Conservation (phyloP, 2,888 invertebrate genomes). For the Timandra comae region DNA sequence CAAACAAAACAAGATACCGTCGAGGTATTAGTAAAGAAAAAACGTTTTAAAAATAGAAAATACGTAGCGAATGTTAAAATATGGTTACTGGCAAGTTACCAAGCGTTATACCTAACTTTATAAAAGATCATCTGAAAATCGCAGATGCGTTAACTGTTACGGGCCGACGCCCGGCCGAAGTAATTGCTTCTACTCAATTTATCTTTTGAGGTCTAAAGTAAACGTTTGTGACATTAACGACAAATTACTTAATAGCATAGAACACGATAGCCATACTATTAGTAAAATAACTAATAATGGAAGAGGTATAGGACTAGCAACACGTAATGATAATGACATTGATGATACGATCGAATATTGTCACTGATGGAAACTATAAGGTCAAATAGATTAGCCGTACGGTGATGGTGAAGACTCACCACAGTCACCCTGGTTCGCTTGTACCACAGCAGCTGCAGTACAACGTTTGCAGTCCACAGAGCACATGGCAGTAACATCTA, state of each 20-base stretch:
- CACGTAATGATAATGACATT: slow-evolving; percentile 23
- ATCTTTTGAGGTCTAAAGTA: no score
- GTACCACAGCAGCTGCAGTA: slow-evolving; percentile 53
- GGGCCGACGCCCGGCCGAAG: not conserved
- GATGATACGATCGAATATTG: slow-evolving; percentile 14
- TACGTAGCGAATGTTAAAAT: slow-evolving; percentile 20
- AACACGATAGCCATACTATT: slow-evolving; percentile 9
- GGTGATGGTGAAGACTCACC: slow-evolving; percentile 48
- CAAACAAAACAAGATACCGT: no score
- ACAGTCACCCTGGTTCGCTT: slow-evolving; percentile 46
- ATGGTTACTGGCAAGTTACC: slow-evolving; percentile 34
- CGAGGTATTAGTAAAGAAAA: slow-evolving; percentile 3
- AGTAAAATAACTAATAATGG: slow-evolving; percentile 9
- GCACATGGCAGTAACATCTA: slow-evolving; percentile 52
- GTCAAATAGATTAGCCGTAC: slow-evolving; percentile 12
- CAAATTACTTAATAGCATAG: slow-evolving; percentile 1
- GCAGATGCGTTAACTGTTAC: slow-evolving; percentile 9
- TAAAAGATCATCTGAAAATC: slow-evolving; percentile 17
- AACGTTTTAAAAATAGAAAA: slow-evolving; percentile 14
- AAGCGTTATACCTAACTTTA: slow-evolving; percentile 22
- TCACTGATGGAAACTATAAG: slow-evolving; percentile 4
- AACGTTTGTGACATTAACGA: no score
- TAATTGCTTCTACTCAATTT: slow-evolving; percentile 5
- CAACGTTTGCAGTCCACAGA: slow-evolving; percentile 59
- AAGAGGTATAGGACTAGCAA: slow-evolving; percentile 19